A percentile compares a stretch with the other conserved stretches of the same genome.
Conservation (phyloP, 2,888 invertebrate genomes). For the Troides aeacus region DNA sequence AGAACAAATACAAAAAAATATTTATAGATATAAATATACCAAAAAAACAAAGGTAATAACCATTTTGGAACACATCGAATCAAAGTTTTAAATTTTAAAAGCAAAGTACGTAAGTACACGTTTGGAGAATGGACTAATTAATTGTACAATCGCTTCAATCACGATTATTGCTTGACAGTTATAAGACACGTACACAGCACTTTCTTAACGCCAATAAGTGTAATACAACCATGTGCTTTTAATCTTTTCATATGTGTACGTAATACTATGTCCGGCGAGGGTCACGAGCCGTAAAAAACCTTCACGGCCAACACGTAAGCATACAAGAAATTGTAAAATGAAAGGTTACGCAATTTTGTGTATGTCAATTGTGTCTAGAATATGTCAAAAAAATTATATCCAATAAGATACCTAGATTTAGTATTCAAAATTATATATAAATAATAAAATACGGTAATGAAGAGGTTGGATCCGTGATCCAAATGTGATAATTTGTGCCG, state of each 20-base stretch:
- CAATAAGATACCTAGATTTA: not conserved
- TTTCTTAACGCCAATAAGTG: constrained; percentile 35
- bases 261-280: constrained; percentile 54
- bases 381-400: constrained; percentile 20
- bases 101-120: constrained; percentile 7
- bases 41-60: constrained; percentile 3
- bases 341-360: constrained; percentile 76
- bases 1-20: not conserved
- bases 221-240: constrained; percentile 48
- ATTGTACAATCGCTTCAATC: constrained; percentile 27
- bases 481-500: constrained; percentile 64
- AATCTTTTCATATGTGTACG: constrained; percentile 46
- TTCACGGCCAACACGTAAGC: constrained; percentile 78
- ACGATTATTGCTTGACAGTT: constrained; percentile 36
- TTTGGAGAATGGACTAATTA: constrained; percentile 26
- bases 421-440: not conserved
- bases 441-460: constrained; percentile 31
- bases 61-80: constrained; percentile 18
- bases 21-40: not conserved
- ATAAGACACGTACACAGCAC: constrained; percentile 44
- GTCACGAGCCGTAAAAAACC: constrained; percentile 73
- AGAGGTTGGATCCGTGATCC: constrained; percentile 45
- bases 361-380: constrained; percentile 48
- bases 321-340: constrained; percentile 68
- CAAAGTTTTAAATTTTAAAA: constrained; percentile 1